Evolutionary conservation across 2,888 invertebrate genomes (phyloP), one percentile per base, ranked within the genome.

Genomic region (Drosophila barbarae): DNA sequence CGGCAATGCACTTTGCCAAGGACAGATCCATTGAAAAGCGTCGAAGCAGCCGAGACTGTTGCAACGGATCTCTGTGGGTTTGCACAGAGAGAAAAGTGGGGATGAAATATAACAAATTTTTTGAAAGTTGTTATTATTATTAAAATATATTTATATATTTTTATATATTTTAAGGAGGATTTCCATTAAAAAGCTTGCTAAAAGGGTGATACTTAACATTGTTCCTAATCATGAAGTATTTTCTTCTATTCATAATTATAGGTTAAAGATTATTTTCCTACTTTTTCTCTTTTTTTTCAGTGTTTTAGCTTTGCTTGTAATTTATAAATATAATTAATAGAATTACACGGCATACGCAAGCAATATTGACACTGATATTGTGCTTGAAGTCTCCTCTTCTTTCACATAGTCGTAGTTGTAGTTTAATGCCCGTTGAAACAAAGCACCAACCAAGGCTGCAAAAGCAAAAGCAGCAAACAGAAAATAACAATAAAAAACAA

Each of bases 1-100:
- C 79, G 87, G 85, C 87, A 87, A 87, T 87, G 88, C 87, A 87
- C 87, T 87, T 88, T 87, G 79, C 85, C 87, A 87, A 87, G 87
- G 87, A 87, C 88, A 87, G 83, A 87, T 86, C 86, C 87, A 87
- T 87, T 88, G 87, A 88, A 88, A 86, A 87, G 77, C 55, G 38
- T 30, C 53, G 53, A 38, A 38, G 55, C 55, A 53, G 53, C 53
- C 53, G 55, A 36, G 21, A 30, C 54, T 56, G 55, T 56, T 56
- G 55, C 53, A 56, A 56, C 55, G 55, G 34, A 49, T 56, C 56
- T 69, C 63, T 36, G 49, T 56, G 34, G 39, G 50, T 32, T 46
- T 67, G 44, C 74, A 56, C 55, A 3, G 30, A 30, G 32, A 61
- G 41, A 34, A 61, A 60, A n/a, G 23, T 23, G 0, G 2, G 4